Conservation (phyloP, 2,797 vertebrate species). For the Paramormyrops hopkinsi region DNA sequence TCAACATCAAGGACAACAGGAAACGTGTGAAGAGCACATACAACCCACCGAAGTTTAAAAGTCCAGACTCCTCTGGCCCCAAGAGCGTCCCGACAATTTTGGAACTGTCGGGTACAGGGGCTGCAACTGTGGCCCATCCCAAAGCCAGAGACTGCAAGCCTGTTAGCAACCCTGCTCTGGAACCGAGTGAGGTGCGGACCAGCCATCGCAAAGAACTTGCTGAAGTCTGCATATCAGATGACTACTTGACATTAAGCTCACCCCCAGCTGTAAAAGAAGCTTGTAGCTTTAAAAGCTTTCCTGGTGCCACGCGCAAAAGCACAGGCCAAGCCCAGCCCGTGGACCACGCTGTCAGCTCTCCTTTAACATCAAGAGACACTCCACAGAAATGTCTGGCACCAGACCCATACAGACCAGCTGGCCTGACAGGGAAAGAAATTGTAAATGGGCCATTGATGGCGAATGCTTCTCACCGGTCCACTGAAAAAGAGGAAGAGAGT, state of each 20-base stretch:
- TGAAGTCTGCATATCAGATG: constrained; percentile 47
- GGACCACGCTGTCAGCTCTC: constrained; percentile 23
- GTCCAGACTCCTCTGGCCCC: constrained; percentile 44
- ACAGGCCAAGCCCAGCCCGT: not conserved
- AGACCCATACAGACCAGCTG: constrained; percentile 57
- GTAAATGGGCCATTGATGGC: constrained; percentile 37
- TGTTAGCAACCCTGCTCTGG: constrained; percentile 38
- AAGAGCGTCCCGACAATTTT: constrained; percentile 46
- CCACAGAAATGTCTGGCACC: constrained; percentile 57
- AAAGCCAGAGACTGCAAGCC: constrained; percentile 41
- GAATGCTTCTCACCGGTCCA: constrained; percentile 12
- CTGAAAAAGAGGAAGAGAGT: constrained; percentile 42
- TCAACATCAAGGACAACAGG: constrained; percentile 90
- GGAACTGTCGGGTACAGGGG: constrained; percentile 45
- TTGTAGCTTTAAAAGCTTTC: constrained; percentile 23
- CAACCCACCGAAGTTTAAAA: constrained; percentile 69
- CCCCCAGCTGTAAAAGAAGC: constrained; percentile 52
- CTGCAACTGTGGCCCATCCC: constrained; percentile 46
- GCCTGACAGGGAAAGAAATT: constrained; percentile 38
- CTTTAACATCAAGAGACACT: constrained; percentile 48
- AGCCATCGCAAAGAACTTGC: constrained; percentile 33
- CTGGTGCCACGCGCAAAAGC: constrained; percentile 31
- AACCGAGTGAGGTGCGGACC: constrained; percentile 33
- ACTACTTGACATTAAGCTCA: constrained; percentile 61
- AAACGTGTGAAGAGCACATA: constrained; percentile 85